Evolutionary conservation across 2,888 invertebrate species (phyloP), one percentile per base, ranked within the genome.

Genomic region (Pinctada fucata): DNA sequence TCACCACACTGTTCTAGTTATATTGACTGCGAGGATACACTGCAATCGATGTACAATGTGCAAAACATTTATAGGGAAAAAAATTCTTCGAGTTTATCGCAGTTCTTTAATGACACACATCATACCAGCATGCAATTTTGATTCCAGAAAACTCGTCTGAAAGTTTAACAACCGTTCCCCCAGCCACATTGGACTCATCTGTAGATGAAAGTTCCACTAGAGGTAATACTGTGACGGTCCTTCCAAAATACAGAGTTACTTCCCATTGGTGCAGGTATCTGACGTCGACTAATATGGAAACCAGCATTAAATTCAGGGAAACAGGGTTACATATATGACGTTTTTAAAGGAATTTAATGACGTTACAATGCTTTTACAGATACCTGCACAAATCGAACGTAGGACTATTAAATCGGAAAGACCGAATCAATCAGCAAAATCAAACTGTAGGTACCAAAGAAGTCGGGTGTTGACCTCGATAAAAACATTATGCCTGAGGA

Each of bases 51-150:
- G 49, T 78, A 2, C 45, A 10, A 31, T 67, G 58, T 68, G 66
- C 51, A 10, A 10, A n/a, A 8, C 6, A 5, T 2, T 78, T 68
- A 48, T 78, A 69, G 74, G 31, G 68, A 31, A 4, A 48, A 2
- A 68, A 64, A 74, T 4, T 13, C 66, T 31, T 68, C 78, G n/a
- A 10, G 6, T 31, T 2, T 69, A 48, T 52, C 4, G 4, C 13
- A 5, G 2, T 73, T 78, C 58, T 77, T 78, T 31, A 58, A 63
- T 5, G 49, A 48, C n/a, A 10, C 45, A 63, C n/a, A 63, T 78
- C 3, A 16, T 74, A 16, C 63, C 78, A 31, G n/a, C n/a, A n/a
- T n/a, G 78, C 67, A 64, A 73, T 78, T 5, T 45, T 74, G 10
- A 65, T 51, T 31, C n/a, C n/a, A 67, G 6, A 6, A 16, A 31